A percentile compares a stretch with the other conserved stretches of the same genome.
These are phyloP conservation scores for Myotis findleyi DNA, from an alignment of 2,797 vertebrate species.

Conservation along the genomic window DNA sequence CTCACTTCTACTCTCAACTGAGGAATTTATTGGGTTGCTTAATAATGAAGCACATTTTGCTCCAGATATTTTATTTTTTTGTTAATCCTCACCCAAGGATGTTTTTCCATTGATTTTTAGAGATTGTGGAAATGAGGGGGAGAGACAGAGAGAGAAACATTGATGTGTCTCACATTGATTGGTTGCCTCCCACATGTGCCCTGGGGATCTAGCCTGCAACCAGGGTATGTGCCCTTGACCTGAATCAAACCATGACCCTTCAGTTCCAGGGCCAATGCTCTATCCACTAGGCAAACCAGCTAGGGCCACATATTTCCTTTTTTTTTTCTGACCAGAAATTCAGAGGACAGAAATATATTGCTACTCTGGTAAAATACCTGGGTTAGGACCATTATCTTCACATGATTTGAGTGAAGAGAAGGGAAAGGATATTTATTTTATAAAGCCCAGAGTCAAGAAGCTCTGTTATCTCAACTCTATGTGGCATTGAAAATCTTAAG, in stretches of 20 bases:
- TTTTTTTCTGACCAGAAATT: conserved; percentile 7
- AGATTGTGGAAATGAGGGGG: too few relatives aligned
- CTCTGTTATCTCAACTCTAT: background rate
- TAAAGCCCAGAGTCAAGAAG: background rate
- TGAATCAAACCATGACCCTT: too few relatives aligned
- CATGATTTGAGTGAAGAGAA: background rate
- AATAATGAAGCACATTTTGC: background rate
- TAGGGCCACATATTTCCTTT: background rate
- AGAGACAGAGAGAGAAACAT: too few relatives aligned
- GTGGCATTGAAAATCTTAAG: background rate
- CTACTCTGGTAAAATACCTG: background rate
- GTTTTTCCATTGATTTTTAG: too few relatives aligned
- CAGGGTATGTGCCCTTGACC: too few relatives aligned
- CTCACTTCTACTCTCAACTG: background rate
- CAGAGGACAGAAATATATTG: background rate
- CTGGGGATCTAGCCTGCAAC: too few relatives aligned
- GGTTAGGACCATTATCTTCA: background rate
- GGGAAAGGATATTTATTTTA: background rate
- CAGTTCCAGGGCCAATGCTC: too few relatives aligned
- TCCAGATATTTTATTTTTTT: background rate
- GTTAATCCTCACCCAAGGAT: too few relatives aligned
- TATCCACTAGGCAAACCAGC: too few relatives aligned
- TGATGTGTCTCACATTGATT: too few relatives aligned
- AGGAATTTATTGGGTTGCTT: background rate
- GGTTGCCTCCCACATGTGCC: too few relatives aligned